These are phyloP conservation scores for Dynastes maya DNA, from an alignment of 2,888 invertebrate species.

Conservation along the genomic window DNA sequence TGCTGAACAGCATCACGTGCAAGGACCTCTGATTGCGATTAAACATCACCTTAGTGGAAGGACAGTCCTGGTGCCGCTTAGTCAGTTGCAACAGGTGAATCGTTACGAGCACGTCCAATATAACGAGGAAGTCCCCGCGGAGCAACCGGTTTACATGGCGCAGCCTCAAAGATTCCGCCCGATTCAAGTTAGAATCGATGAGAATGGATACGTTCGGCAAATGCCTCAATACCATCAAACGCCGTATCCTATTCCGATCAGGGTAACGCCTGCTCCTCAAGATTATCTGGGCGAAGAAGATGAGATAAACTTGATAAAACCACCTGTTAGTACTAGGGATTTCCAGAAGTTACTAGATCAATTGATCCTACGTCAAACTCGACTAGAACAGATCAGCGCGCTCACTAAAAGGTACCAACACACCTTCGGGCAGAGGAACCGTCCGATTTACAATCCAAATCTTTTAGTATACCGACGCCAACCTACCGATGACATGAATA, in stretches of 20 bases:
- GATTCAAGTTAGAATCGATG: slow-evolving; percentile 67
- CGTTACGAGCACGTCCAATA: slow-evolving; percentile 61
- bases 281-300: slow-evolving; percentile 63
- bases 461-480: slow-evolving; percentile 45
- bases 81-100: slow-evolving; percentile 62
- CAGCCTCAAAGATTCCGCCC: slow-evolving; percentile 60
- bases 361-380: slow-evolving; percentile 77
- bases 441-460: slow-evolving; percentile 50
- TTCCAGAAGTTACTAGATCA: slow-evolving; percentile 79
- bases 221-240: slow-evolving; percentile 58
- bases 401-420: slow-evolving; percentile 55
- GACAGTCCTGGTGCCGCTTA: slow-evolving; percentile 66
- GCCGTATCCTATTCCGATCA: slow-evolving; percentile 58
- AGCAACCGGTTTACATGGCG: slow-evolving; percentile 4
- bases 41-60: slow-evolving; percentile 68
- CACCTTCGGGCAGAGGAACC: slow-evolving; percentile 40
- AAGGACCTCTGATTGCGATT: slow-evolving; percentile 71
- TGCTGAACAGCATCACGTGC: slow-evolving; percentile 58
- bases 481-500: slow-evolving; percentile 47
- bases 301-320: slow-evolving; percentile 76
- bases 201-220: slow-evolving; percentile 66
- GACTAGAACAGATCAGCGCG: slow-evolving; percentile 74
- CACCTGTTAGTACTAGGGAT: slow-evolving; percentile 82
- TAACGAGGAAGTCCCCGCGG: slow-evolving; percentile 31
- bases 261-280: slow-evolving; percentile 53